phyloP scores from a whole-genome alignment of 2,888 invertebrate species.

The Chrysolina haemoptera region DNA sequence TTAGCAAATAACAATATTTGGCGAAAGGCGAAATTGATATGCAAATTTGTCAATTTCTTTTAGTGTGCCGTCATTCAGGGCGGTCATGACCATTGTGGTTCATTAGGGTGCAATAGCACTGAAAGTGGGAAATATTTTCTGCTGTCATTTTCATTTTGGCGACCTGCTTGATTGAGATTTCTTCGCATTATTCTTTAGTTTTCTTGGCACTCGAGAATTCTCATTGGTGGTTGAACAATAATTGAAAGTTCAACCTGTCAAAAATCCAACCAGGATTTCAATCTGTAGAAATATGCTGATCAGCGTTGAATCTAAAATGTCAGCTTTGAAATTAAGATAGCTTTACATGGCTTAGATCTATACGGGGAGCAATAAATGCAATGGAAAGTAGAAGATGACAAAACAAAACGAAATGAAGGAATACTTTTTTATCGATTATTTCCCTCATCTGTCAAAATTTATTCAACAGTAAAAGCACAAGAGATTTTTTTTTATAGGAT shows the following conservation, averaged over 20 bases:
- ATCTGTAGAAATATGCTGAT: too few species aligned
- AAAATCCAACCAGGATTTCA: too few species aligned
- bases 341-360: too few species aligned
- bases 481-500: too few species aligned
- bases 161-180: background rate
- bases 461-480: too few species aligned
- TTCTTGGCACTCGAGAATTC: background rate
- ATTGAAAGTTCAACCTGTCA: background rate
- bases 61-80: constrained; percentile 34
- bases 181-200: background rate
- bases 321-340: too few species aligned
- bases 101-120: constrained; percentile 22
- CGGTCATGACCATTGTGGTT: constrained; percentile 31
- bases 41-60: constrained; percentile 60
- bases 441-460: too few species aligned
- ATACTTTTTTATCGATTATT: too few species aligned
- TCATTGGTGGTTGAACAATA: background rate
- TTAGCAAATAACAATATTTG: constrained; percentile 65
- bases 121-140: background rate
- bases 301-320: too few species aligned
- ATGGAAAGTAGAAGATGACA: too few species aligned
- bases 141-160: background rate
- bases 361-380: too few species aligned
- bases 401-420: too few species aligned
- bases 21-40: constrained; percentile 56